phyloP scores from a whole-genome alignment of 2,797 vertebrate genomes.

The Decapterus maruadsi region DNA sequence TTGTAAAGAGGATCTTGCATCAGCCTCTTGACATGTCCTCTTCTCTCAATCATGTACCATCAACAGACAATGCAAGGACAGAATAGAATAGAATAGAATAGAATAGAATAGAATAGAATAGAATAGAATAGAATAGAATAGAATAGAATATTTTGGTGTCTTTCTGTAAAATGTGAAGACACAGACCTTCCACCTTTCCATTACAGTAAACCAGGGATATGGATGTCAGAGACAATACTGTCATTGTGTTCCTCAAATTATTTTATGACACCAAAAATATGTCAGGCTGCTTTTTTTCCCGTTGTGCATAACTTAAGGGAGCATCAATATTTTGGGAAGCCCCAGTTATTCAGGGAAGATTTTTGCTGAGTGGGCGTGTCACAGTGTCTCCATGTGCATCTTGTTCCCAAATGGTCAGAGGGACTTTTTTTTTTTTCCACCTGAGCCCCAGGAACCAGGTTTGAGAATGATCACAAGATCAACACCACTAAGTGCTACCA shows the following conservation, averaged over 20 bases:
- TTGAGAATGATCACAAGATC: conserved; percentile 12
- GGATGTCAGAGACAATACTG: neutral
- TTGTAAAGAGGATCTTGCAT: conserved; percentile 6
- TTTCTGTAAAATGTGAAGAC: conserved; percentile 1
- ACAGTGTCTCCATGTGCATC: conserved; percentile 31
- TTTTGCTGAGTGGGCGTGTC: conserved; percentile 56
- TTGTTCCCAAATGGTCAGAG: conserved; percentile 29
- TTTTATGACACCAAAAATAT: conserved; percentile 46
- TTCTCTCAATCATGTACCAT: neutral
- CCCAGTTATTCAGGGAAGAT: conserved; percentile 25
- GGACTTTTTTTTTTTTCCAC: conserved; percentile 29
- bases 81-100: no score
- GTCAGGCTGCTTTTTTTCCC: conserved; percentile 27
- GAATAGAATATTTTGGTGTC: neutral
- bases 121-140: neutral
- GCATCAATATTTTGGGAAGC: conserved; percentile 23
- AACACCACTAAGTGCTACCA: neutral
- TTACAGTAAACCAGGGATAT: neutral
- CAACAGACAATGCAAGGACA: neutral
- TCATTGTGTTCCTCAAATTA: conserved; percentile 23
- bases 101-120: no score
- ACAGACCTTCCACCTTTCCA: neutral
- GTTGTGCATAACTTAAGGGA: conserved; percentile 19
- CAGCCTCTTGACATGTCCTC: neutral
- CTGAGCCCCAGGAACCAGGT: conserved; percentile 29